phyloP scores from a whole-genome alignment of 1,140 invertebrate genomes.

The Aplysia californica region DNA sequence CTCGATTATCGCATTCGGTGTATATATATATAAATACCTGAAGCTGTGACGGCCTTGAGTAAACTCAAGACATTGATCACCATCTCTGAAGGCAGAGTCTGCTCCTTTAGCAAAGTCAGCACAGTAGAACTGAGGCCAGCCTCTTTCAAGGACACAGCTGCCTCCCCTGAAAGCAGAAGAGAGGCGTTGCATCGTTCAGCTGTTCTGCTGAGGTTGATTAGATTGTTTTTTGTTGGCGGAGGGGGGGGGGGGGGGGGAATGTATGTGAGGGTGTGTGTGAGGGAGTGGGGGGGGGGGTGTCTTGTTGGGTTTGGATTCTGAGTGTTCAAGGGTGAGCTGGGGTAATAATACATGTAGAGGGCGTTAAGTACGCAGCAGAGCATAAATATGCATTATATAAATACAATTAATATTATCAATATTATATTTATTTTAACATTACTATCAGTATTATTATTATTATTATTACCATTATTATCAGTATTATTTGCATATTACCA shows the following conservation, averaged over 20 bases:
- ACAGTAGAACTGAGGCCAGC: conserved; percentile 50
- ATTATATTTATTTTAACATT: no score
- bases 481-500: neutral
- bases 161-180: conserved; percentile 47
- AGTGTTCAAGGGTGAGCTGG: no score
- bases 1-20: no score
- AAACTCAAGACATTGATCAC: conserved; percentile 58
- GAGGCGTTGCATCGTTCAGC: neutral
- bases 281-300: no score
- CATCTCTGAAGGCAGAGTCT: conserved; percentile 51
- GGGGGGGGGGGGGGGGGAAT: neutral
- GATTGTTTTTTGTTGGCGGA: neutral
- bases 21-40: no score
- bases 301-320: no score
- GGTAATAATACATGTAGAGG: no score
- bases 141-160: conserved; percentile 53
- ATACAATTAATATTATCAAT: no score
- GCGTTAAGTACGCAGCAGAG: no score
- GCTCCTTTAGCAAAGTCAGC: conserved; percentile 42
- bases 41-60: conserved; percentile 44
- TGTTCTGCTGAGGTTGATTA: neutral
- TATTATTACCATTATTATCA: neutral
- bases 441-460: no score
- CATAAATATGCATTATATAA: no score
- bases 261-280: no score